These are phyloP conservation scores for Euproctis similis DNA, from an alignment of 2,888 invertebrate genomes.

Conservation along the genomic window DNA sequence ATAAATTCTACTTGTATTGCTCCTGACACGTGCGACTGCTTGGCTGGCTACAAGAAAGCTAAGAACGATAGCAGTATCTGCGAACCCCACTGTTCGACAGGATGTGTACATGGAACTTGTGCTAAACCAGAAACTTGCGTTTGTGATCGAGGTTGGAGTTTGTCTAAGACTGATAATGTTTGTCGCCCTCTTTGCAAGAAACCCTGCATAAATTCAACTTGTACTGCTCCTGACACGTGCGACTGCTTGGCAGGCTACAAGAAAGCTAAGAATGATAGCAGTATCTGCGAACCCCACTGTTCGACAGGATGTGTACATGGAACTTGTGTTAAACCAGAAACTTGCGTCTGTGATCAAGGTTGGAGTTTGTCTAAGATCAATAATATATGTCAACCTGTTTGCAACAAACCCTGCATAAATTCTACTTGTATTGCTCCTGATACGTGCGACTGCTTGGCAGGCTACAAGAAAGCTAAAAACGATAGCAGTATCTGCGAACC, in stretches of 20 bases:
- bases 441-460: slow-evolving; percentile 8
- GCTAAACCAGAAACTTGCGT: slow-evolving; percentile 9
- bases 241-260: slow-evolving; percentile 6
- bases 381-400: slow-evolving; percentile 8
- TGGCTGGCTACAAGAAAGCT: slow-evolving; percentile 3
- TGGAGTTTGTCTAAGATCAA: background rate
- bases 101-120: slow-evolving; percentile 8
- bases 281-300: slow-evolving; percentile 8
- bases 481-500: slow-evolving; percentile 3
- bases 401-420: slow-evolving; percentile 4
- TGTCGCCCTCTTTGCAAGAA: slow-evolving; percentile 12
- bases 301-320: slow-evolving; percentile 7
- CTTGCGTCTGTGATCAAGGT: slow-evolving; percentile 8
- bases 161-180: background rate
- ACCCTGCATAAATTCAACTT: slow-evolving; percentile 5
- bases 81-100: slow-evolving; percentile 6
- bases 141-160: slow-evolving; percentile 8
- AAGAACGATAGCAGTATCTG: background rate
- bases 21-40: slow-evolving; percentile 10
- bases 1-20: slow-evolving; percentile 6
- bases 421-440: slow-evolving; percentile 8
- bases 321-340: slow-evolving; percentile 8
- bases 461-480: slow-evolving; percentile 1
- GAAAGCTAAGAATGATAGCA: background rate
- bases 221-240: slow-evolving; percentile 7